Evolutionary conservation across 1,140 invertebrate genomes (phyloP), one percentile per base, ranked within the genome.

Genomic region (Panagrolaimus sp.): DNA sequence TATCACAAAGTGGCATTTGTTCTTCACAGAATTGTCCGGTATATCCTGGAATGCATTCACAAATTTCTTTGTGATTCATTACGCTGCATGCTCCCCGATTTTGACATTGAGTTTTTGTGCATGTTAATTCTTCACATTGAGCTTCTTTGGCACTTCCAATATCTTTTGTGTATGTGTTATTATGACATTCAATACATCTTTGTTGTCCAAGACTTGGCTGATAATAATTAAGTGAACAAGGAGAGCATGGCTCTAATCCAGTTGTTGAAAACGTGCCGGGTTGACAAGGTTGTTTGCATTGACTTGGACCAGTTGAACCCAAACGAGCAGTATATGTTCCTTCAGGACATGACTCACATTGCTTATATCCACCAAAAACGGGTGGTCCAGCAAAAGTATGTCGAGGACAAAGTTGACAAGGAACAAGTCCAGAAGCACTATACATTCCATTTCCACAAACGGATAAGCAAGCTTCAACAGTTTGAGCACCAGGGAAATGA

Each of bases 391-490:
- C 91, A 82, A 90, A 96, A 65, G 91, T 94, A 80, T 96, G 93
- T 70, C 91, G 87, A 1, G 93, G 92, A 86, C 93, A 97, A 83
- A 96, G 92, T 57, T 96, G 85, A 80, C 93, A 97, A 14, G 93
- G 93, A 38, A 96, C 92, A 57, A 96, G 84, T 53, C 93, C 93
- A 53, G 91, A 94, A 31, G 91, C 91, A 1, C 92, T 95, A 83
- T 93, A 96, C 31, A 93, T 96, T 71, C 93, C 93, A 82, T 91
- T 94, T 9, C 93, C 93, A 82, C 93, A 97, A 42, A 96, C 92
- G 7, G 93, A 92, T 67, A 74, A 44, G 63, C 46, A 67, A 48
- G 43, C 11, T 51, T 31, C 84, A 69, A 70, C 87, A 87, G 66
- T 79, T 71, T 86, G 85, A 42, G 78, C 84, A 66, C 92, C 93